Conservation (phyloP, 2,113 vertebrate genomes). For the Ceyx melanurus region DNA sequence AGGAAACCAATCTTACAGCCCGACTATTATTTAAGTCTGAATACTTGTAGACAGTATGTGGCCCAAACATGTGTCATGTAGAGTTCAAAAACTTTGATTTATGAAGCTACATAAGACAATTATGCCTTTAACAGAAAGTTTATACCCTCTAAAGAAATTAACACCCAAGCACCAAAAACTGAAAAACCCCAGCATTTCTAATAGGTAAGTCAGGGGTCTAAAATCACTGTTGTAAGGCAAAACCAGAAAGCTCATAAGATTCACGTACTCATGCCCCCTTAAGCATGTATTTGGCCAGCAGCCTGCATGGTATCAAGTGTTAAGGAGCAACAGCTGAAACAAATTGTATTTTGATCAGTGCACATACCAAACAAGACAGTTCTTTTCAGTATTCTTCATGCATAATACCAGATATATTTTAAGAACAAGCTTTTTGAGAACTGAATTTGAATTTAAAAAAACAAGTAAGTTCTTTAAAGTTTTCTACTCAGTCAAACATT, state of each 20-base stretch:
- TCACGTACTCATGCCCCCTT: conserved; percentile 1
- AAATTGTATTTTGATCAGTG: neutral
- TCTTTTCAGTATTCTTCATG: neutral
- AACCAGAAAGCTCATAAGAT: neutral
- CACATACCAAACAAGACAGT: neutral
- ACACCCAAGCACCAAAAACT: neutral
- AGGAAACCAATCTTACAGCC: neutral
- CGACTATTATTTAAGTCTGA: neutral
- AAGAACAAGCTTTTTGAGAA: neutral
- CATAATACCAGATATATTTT: neutral
- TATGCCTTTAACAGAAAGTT: neutral
- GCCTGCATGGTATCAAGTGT: conserved; percentile 36
- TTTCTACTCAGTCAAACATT: neutral
- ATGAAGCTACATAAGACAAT: neutral
- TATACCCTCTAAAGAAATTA: neutral
- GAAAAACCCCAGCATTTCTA: neutral
- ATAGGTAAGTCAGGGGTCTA: neutral
- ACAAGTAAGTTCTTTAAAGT: neutral
- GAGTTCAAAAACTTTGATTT: neutral
- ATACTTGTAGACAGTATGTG: neutral
- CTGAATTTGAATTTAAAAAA: neutral
- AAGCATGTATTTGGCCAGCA: conserved; percentile 42
- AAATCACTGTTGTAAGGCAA: neutral
- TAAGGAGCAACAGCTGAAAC: conserved; percentile 20
- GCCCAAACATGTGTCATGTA: neutral